Percentiles rank a stretch among this genome's conserved stretches.
Conservation (phyloP, 2,113 vertebrate species). For the Lontra canadensis region DNA sequence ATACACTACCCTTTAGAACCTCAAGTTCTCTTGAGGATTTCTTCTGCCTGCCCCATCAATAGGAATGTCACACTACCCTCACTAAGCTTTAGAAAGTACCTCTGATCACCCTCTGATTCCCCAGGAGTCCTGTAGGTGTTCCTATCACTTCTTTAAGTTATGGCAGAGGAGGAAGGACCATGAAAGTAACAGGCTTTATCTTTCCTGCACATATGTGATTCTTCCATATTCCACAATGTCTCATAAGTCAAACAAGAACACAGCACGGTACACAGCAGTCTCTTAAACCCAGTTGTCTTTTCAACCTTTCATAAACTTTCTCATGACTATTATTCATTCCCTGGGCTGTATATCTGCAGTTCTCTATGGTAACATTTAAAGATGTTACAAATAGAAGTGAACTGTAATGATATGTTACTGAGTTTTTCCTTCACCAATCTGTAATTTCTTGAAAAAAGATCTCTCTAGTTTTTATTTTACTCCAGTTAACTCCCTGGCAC, state of each 20-base stretch:
- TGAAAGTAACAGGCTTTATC: neutral
- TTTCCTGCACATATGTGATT: neutral
- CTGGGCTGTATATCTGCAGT: neutral
- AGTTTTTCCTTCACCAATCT: neutral
- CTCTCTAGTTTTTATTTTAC: neutral
- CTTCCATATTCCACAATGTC: neutral
- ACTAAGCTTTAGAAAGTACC: neutral
- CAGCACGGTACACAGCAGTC: neutral
- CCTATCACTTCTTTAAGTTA: neutral
- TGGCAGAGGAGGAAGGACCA: neutral
- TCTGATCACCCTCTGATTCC: neutral
- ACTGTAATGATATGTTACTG: neutral
- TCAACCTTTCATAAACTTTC: neutral
- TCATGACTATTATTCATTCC: neutral
- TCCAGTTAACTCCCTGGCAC: neutral
- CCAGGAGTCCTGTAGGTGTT: neutral
- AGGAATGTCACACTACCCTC: neutral
- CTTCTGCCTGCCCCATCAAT: neutral
- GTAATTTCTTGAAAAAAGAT: neutral
- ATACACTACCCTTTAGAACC: neutral
- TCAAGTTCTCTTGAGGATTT: neutral
- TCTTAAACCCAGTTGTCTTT: neutral
- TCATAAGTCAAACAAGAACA: neutral
- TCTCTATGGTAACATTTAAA: neutral
- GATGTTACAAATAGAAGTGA: neutral